Conservation (phyloP, 2,113 vertebrate species). For the Anguilla japonica region DNA sequence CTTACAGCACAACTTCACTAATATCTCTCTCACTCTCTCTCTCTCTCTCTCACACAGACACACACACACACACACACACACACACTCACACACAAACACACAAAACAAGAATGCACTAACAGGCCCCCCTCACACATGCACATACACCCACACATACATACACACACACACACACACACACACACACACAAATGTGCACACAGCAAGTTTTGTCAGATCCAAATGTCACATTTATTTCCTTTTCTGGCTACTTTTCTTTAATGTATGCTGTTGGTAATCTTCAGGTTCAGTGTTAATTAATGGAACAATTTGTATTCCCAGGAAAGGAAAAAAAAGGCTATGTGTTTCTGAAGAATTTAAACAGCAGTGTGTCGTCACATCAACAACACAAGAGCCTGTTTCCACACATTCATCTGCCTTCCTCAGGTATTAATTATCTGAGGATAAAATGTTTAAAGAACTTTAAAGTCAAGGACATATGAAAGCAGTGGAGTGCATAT, state of each 20-base stretch:
- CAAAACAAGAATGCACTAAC: not conserved
- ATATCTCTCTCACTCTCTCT: not conserved
- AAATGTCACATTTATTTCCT: not conserved
- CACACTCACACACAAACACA: conserved; percentile 21
- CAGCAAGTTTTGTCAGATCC: not conserved
- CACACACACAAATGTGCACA: not conserved
- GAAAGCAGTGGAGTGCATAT: conserved; percentile 7
- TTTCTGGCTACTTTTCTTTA: not conserved
- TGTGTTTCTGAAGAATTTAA: conserved; percentile 4
- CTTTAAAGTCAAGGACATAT: conserved; percentile 45
- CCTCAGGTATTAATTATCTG: conserved; percentile 42
- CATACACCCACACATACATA: conserved; percentile 7
- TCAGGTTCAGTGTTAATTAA: not conserved
- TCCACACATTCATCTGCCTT: conserved; percentile 39
- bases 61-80: conserved; percentile 13
- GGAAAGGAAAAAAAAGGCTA: not conserved
- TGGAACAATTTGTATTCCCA: conserved; percentile 2
- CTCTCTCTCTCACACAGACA: not conserved
- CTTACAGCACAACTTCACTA: conserved; percentile 66
- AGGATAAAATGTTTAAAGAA: conserved; percentile 44
- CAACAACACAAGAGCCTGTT: conserved; percentile 1
- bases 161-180: not conserved
- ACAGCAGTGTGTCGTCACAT: not conserved
- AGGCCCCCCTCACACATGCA: not conserved
- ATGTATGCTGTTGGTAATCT: not conserved